Percentiles rank a stretch among this genome's conserved stretches.
These are phyloP conservation scores for Uromys caudimaculatus DNA, from an alignment of 2,797 vertebrate genomes.

Conservation along the genomic window DNA sequence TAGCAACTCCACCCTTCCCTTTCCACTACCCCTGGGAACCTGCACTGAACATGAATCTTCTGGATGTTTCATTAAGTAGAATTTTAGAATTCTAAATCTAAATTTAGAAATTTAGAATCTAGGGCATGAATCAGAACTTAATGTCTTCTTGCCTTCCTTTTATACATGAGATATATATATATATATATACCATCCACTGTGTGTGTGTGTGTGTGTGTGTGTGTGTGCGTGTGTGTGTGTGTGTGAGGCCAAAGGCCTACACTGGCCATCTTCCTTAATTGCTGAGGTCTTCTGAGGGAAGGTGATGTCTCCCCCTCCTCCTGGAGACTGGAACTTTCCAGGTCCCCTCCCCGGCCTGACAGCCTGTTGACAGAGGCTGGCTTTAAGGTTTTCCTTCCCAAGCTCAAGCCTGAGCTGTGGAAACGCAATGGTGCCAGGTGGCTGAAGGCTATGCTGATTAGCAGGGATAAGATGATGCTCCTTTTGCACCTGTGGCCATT, in stretches of 20 bases:
- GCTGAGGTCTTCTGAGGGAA: not conserved
- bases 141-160: not conserved
- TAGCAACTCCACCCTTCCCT: rapidly evolving
- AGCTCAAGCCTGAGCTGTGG: not conserved
- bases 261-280: not conserved
- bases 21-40: not conserved
- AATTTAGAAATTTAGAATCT: not conserved
- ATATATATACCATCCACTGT: not conserved
- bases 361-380: not conserved
- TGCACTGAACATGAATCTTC: not conserved
- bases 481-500: not conserved
- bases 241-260: not conserved
- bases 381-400: not conserved
- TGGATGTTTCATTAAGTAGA: not conserved
- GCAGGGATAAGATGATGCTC: not conserved
- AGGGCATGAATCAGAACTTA: not conserved
- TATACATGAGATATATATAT: not conserved
- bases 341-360: not conserved
- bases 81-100: not conserved
- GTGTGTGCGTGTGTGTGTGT: not conserved
- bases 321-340: not conserved
- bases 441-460: not conserved
- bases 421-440: not conserved
- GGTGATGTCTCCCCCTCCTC: not conserved
- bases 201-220: no score